These are phyloP conservation scores for Pandion haliaetus DNA, from an alignment of 2,113 vertebrate species.

Conservation along the genomic window DNA sequence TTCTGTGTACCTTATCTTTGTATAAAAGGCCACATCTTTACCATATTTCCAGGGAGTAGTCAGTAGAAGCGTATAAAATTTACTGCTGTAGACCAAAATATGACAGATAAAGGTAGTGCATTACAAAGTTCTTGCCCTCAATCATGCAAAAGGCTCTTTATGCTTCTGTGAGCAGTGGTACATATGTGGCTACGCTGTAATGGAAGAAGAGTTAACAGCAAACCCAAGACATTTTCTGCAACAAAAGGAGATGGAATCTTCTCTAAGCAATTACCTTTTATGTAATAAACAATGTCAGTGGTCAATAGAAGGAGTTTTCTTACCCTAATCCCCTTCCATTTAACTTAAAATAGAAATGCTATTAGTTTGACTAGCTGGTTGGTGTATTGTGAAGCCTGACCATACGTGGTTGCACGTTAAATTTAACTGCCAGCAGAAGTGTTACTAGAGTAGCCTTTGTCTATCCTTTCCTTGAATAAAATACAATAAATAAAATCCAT, in stretches of 20 bases:
- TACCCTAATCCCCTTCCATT: not conserved
- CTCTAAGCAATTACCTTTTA: slow-evolving; percentile 21
- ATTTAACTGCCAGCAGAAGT: not conserved
- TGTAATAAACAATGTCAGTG: slow-evolving; percentile 48
- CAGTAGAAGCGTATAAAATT: slow-evolving; percentile 7
- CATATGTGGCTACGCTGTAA: not conserved
- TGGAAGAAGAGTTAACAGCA: slow-evolving; percentile 23
- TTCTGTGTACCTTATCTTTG: slow-evolving; percentile 43
- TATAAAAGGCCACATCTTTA: slow-evolving; percentile 43
- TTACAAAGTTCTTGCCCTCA: slow-evolving; percentile 60
- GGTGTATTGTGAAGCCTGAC: not conserved
- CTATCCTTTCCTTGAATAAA: not conserved
- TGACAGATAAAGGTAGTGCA: slow-evolving; percentile 38
- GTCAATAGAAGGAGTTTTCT: slow-evolving; percentile 7
- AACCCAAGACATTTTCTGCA: slow-evolving; percentile 8
- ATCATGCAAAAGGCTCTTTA: slow-evolving; percentile 11
- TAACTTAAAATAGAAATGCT: slow-evolving; percentile 1
- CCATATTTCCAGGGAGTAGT: slow-evolving; percentile 34
- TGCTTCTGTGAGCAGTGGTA: not conserved
- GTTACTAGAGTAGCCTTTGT: not conserved
- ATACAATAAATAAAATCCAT: not conserved
- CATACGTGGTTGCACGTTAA: not conserved
- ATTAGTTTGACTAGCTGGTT: not conserved
- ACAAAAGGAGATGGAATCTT: slow-evolving; percentile 1
- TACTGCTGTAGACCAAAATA: slow-evolving; percentile 37